phyloP scores from a whole-genome alignment of 2,113 vertebrate genomes.

The Saccopteryx bilineata region DNA sequence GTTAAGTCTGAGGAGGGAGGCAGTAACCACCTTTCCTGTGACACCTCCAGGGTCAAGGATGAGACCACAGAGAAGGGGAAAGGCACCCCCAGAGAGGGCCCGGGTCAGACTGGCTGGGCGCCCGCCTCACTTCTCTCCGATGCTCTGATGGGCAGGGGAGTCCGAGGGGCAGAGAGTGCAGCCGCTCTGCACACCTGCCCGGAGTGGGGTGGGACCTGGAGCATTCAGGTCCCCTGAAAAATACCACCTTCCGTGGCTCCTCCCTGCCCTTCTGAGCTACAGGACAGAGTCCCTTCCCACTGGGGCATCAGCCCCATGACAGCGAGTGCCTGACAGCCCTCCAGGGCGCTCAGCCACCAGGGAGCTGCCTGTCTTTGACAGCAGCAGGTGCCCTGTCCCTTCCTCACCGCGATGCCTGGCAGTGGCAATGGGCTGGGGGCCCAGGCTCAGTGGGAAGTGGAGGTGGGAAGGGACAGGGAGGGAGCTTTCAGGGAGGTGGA shows the following conservation, averaged over 20 bases:
- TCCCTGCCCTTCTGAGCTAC: not conserved
- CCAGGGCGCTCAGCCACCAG: not conserved
- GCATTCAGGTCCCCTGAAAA: accelerated
- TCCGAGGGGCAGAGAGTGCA: not conserved
- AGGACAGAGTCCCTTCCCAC: not conserved
- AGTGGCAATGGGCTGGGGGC: not conserved
- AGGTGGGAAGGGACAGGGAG: not conserved
- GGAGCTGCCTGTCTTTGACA: not conserved
- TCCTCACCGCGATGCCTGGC: accelerated
- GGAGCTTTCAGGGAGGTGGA: not conserved
- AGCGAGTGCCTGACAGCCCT: not conserved
- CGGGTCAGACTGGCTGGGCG: not conserved
- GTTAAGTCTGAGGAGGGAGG: not conserved
- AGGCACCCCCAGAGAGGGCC: not conserved
- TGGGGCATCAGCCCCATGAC: not conserved
- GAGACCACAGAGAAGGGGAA: not conserved
- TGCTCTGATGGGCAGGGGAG: not conserved
- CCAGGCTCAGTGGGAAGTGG: not conserved
- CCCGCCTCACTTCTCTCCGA: not conserved
- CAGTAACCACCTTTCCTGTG: not conserved
- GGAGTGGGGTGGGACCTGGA: not conserved
- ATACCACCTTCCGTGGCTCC: too few relatives aligned
- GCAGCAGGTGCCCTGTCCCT: not conserved
- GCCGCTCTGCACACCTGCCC: not conserved
- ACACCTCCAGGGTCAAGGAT: not conserved